Evolutionary conservation across 2,888 invertebrate genomes (phyloP).

Genomic region (Eremobia ochroleuca): DNA sequence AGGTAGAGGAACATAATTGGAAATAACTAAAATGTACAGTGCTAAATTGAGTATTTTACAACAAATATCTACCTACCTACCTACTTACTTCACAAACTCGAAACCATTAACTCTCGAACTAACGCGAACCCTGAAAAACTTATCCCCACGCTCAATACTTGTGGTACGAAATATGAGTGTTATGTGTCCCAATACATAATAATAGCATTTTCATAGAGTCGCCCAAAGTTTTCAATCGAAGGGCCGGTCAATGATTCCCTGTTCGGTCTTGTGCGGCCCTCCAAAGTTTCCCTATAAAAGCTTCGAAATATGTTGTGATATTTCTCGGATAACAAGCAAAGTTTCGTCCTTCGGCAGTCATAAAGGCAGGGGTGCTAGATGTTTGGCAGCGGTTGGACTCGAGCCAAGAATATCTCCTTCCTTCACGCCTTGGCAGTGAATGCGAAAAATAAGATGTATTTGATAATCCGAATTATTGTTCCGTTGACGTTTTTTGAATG

Average conservation of each 20-base stretch:
- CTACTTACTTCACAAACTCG: not conserved
- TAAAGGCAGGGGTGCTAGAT: constrained; percentile 74
- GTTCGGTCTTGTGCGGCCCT: constrained; percentile 76
- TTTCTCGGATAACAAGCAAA: constrained; percentile 89
- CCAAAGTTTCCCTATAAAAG: constrained; percentile 86
- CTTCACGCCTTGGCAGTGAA: constrained; percentile 61
- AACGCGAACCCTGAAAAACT: constrained; percentile 22
- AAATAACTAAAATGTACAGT: not conserved
- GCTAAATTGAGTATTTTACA: not conserved
- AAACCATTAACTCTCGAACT: constrained; percentile 28
- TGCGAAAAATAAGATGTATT: constrained; percentile 63
- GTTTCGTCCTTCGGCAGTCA: constrained; percentile 80
- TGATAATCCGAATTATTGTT: constrained; percentile 61
- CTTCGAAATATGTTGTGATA: constrained; percentile 86
- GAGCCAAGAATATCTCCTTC: constrained; percentile 71
- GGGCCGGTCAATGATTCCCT: constrained; percentile 68
- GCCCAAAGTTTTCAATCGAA: constrained; percentile 62
- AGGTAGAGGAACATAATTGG: not conserved
- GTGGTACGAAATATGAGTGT: constrained; percentile 54
- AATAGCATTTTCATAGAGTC: constrained; percentile 56
- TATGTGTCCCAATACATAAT: constrained; percentile 58
- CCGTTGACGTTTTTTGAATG: constrained; percentile 54
- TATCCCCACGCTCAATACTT: constrained; percentile 35
- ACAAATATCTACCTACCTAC: not conserved
- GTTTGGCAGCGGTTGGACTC: constrained; percentile 73